Conservation (phyloP, 2,113 vertebrate species). For the Dicentrarchus labrax region DNA sequence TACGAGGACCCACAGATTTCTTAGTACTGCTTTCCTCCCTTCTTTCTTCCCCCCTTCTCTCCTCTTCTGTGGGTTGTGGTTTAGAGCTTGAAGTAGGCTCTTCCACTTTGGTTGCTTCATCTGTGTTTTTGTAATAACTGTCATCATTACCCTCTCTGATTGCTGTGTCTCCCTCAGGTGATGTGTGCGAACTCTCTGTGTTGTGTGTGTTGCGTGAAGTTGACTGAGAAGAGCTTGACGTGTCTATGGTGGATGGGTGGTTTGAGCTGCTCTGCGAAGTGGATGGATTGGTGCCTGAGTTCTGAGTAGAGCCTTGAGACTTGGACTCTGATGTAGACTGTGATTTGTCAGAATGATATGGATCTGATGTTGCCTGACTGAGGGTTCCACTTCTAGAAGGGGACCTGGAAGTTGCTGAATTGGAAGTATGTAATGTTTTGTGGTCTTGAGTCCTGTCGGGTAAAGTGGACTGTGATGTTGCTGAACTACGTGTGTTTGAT, state of each 20-base stretch:
- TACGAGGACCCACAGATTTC: slow-evolving; percentile 51
- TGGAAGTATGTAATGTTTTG: slow-evolving; percentile 6
- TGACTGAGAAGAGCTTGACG: slow-evolving; percentile 33
- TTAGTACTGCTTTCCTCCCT: slow-evolving; percentile 37
- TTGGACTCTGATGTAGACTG: slow-evolving; percentile 40
- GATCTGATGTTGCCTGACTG: slow-evolving; percentile 34
- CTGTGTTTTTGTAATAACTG: slow-evolving; percentile 38
- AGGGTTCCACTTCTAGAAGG: slow-evolving; percentile 22
- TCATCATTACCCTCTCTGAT: slow-evolving; percentile 39
- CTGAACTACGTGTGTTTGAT: slow-evolving; percentile 44
- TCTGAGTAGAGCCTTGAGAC: slow-evolving; percentile 35
- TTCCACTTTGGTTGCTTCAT: slow-evolving; percentile 54
- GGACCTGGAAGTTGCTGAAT: slow-evolving; percentile 39
- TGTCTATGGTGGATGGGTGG: slow-evolving; percentile 12
- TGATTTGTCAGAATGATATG: slow-evolving; percentile 42
- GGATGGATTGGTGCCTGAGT: slow-evolving; percentile 17
- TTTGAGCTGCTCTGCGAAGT: slow-evolving; percentile 31
- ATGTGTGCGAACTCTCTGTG: slow-evolving; percentile 39
- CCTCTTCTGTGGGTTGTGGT: slow-evolving; percentile 35
- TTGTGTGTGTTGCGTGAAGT: slow-evolving; percentile 31
- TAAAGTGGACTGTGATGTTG: slow-evolving; percentile 56
- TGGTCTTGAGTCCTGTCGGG: slow-evolving; percentile 54
- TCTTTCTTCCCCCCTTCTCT: slow-evolving; percentile 20
- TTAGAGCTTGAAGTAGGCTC: slow-evolving; percentile 57
- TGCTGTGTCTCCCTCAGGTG: slow-evolving; percentile 51